A percentile compares a stretch with the other conserved stretches of the same genome.
These are phyloP conservation scores for Liposcelis brunnea DNA, from an alignment of 2,888 invertebrate species.

Conservation along the genomic window DNA sequence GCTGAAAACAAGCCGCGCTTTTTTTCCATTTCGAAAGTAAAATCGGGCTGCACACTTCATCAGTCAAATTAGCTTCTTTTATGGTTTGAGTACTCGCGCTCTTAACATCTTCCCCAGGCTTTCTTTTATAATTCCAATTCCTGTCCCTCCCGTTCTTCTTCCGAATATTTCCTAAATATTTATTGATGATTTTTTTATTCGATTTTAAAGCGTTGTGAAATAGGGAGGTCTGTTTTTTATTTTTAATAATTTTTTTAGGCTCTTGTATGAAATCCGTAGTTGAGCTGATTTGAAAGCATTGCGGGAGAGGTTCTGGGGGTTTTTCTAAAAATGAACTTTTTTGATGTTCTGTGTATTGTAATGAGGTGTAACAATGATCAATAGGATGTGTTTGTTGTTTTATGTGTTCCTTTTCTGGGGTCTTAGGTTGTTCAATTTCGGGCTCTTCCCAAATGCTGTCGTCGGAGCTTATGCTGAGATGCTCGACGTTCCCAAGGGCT, in stretches of 20 bases:
- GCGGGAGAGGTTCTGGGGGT: conserved; percentile 16
- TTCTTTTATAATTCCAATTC: conserved; percentile 15
- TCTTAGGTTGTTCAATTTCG: conserved; percentile 20
- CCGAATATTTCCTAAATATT: conserved; percentile 31
- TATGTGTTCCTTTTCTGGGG: background rate
- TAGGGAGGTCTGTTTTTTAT: too few relatives aligned
- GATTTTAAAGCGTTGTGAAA: conserved; percentile 20
- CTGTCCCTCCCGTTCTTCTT: conserved; percentile 8
- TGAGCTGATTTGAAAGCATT: conserved; percentile 28
- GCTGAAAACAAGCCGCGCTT: conserved; percentile 55
- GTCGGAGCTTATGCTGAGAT: conserved; percentile 60
- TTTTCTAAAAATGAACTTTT: conserved; percentile 8
- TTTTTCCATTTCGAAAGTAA: conserved; percentile 58
- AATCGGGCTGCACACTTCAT: conserved; percentile 28
- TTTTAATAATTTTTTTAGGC: background rate
- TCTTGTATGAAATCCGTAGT: conserved; percentile 21
- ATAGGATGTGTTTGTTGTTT: conserved; percentile 10
- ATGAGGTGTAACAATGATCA: conserved; percentile 24
- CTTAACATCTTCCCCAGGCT: conserved; percentile 19
- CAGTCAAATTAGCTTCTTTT: too few relatives aligned
- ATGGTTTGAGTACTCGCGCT: conserved; percentile 5
- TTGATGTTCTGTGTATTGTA: conserved; percentile 15
- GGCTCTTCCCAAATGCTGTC: conserved; percentile 64
- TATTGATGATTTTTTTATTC: conserved; percentile 41
- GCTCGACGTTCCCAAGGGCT: conserved; percentile 60